A percentile compares a stretch with the other conserved stretches of the same genome.
Evolutionary conservation across 2,113 vertebrate species (phyloP).

Genomic region (Bos taurus): ARS-UCD2.0 NC_037340.1:5998001-5998500

Average conservation of each 20-base stretch:
- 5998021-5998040: not conserved
- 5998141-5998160: not conserved
- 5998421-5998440: not conserved
- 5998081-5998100: not conserved
- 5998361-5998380: not conserved
- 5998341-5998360: not conserved
- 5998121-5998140: not conserved
- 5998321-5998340: not conserved
- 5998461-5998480: not conserved
- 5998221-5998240: not conserved
- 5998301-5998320: not conserved
- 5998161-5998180: not conserved
- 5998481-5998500: not conserved
- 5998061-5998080: not conserved
- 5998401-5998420: not conserved
- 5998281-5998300: not conserved
- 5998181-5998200: not conserved
- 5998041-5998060: not conserved
- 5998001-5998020: not conserved
- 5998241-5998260: not conserved
- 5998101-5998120: not conserved
- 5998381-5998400: not conserved
- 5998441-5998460: not conserved
- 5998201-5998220: not conserved
- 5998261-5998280: accelerated